Base-by-base conservation (phyloP, 2,113 vertebrate genomes). In the Pteronura brasiliensis region DNA sequence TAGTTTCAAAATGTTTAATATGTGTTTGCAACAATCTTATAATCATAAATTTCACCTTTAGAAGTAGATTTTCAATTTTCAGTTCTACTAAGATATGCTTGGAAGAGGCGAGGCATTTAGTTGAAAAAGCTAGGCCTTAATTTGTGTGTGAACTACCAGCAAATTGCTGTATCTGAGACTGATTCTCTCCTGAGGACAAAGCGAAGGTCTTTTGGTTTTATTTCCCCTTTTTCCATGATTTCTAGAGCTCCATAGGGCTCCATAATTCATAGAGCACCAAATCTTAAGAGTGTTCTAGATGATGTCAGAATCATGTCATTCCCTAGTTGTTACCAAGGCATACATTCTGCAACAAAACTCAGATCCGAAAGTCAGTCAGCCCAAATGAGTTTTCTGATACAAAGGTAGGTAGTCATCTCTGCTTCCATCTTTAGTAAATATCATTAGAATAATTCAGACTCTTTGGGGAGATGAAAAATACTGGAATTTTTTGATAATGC, bases 1-100 rank as follows among this genome's bases (percentile, higher is more conserved):
- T 84, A 7, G n/a, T 79, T 90, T 95, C 3, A 85, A 94, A 95
- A 80, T 92, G 61, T 67, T 47, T 95, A 65, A 31, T 83, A 72
- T 81, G 63, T 72, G 18, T 88, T 90, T 96, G 29, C 14, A 95
- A 31, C 29, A 92, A 71, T 92, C 67, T 83, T 87, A 29, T 39
- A 36, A 29, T 93, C 65, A 69, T 77, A 94, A 59, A 85, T 31
- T 36, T 88, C 81, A 92, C 29, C 52, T 90, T 94, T 65, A 80
- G 61, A 92, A 55, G 31, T 36, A n/a, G 25, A 87, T 72, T 89
- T 88, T 76, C 80, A 39, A 39, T 71, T 79, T 92, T 61, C 47
- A 83, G 79, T 90, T 82, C n/a, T 29, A 57, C 34, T n/a, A 59
- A 93, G 25, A 72, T 47, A 47, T 69, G 14, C 27, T 74, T 93